Evolutionary conservation across 1,140 invertebrate species (phyloP), one percentile per base, ranked within the genome.

Genomic region (Stenopsyche tienmushanensis): DNA sequence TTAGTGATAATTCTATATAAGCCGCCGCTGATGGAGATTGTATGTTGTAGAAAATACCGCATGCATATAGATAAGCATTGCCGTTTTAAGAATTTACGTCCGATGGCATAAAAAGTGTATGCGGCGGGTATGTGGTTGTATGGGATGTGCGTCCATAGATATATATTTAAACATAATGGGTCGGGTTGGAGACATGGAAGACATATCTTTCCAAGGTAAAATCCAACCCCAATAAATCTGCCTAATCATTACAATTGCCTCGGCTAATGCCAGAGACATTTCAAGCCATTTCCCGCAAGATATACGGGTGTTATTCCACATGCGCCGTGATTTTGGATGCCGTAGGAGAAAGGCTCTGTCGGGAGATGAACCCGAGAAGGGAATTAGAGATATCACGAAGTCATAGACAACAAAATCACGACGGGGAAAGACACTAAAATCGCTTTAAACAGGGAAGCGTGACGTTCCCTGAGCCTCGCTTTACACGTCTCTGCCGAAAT

Each of bases 161-260:
- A n/a, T n/a, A n/a, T n/a, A n/a, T n/a, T n/a, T n/a, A n/a, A n/a
- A n/a, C n/a, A n/a, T n/a, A n/a, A n/a, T n/a, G n/a, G n/a, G n/a
- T n/a, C n/a, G n/a, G n/a, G n/a, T n/a, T 5, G 29, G 29, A 34
- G 29, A 34, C 29, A 13, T 13, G 29, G 29, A 34, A 34, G 29
- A 34, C 29, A 34, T 34, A 34, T 34, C 29, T 34, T 34, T 13
- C 29, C 29, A 34, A 34, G 29, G 29, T 34, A 34, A 34, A 34
- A 34, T 34, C 67, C 67, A 64, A 70, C 68, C 69, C 69, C 65
- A 71, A 71, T 71, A 71, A 71, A 71, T 71, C 66, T 66, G 66
- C 63, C 66, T 71, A 71, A 71, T 71, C 69, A 71, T 71, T 71
- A 68, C 62, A 63, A 71, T 71, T 71, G 66, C 66, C 66, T 41